Evolutionary conservation across 2,888 invertebrate genomes (phyloP).

Genomic region (Ophion costatus): DNA sequence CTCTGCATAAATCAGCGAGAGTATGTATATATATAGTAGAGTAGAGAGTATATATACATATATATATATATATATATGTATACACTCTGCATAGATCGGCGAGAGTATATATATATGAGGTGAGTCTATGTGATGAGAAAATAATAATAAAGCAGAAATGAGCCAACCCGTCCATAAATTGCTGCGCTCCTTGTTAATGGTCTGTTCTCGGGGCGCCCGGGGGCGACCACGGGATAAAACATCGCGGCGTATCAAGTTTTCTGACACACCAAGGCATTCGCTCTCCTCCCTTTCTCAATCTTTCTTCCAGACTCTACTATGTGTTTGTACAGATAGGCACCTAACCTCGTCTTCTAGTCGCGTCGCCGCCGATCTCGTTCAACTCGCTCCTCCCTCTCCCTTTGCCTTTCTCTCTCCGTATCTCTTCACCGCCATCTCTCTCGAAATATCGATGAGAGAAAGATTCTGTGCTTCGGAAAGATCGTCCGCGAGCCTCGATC

Average conservation of each 20-base stretch:
- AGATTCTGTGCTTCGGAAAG: no score
- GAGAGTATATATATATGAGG: no score
- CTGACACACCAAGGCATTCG: slow-evolving; percentile 76
- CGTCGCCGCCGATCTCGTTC: slow-evolving; percentile 58
- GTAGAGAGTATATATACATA: neutral
- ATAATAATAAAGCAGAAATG: slow-evolving; percentile 83
- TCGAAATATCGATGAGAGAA: no score
- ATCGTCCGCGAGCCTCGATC: no score
- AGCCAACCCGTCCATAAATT: slow-evolving; percentile 83
- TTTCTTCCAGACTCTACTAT: slow-evolving; percentile 24
- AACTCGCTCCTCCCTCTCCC: slow-evolving; percentile 62
- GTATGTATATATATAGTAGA: no score
- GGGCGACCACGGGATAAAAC: slow-evolving; percentile 80
- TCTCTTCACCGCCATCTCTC: neutral
- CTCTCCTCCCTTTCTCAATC: slow-evolving; percentile 60
- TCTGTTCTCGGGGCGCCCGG: slow-evolving; percentile 76
- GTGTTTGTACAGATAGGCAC: neutral
- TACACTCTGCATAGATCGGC: no score
- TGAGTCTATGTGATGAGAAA: slow-evolving; percentile 83
- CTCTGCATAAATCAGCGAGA: no score
- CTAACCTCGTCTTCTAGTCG: slow-evolving; percentile 63
- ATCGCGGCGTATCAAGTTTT: slow-evolving; percentile 74
- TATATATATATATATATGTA: neutral
- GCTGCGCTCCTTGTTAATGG: slow-evolving; percentile 83
- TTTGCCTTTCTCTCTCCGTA: slow-evolving; percentile 25